These are phyloP conservation scores for Arion vulgaris DNA, from an alignment of 1,140 invertebrate genomes.

Conservation along the genomic window DNA sequence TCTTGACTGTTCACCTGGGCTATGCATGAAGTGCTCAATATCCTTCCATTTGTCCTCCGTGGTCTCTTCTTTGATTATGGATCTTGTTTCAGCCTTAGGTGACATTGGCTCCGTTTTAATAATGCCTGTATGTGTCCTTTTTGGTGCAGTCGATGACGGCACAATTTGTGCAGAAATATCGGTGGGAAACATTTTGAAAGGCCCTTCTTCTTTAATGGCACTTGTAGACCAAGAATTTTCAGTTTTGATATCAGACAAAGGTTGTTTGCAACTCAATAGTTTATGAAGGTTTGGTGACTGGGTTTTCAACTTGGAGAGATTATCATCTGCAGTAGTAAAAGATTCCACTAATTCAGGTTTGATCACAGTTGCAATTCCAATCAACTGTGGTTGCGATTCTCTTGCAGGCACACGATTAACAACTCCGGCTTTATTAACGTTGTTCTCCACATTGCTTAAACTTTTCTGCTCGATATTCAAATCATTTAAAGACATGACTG, in stretches of 20 bases:
- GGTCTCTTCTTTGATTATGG: constrained; percentile 33
- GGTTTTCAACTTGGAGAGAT: neutral
- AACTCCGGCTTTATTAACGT: too few relatives aligned
- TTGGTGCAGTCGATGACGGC: neutral
- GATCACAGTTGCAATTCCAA: constrained; percentile 37
- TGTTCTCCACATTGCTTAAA: neutral
- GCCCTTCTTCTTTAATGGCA: neutral
- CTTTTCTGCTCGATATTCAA: neutral
- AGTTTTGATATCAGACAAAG: neutral
- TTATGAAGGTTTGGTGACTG: constrained; percentile 26
- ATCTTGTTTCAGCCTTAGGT: constrained; percentile 15
- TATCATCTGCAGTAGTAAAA: neutral
- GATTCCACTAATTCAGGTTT: neutral
- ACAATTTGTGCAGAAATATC: constrained; percentile 25
- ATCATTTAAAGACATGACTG: neutral
- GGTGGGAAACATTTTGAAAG: neutral
- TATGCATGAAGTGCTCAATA: constrained; percentile 62
- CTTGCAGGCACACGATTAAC: constrained; percentile 18
- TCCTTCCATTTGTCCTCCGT: constrained; percentile 69
- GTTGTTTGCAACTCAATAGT: constrained; percentile 1
- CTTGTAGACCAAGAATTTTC: neutral
- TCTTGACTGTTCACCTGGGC: constrained; percentile 78
- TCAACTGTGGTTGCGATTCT: neutral
- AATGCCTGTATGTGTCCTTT: neutral
- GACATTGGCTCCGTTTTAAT: constrained; percentile 19